Evolutionary conservation across 2,797 vertebrate species (phyloP).

Genomic region (Orestias chungarensis): DNA sequence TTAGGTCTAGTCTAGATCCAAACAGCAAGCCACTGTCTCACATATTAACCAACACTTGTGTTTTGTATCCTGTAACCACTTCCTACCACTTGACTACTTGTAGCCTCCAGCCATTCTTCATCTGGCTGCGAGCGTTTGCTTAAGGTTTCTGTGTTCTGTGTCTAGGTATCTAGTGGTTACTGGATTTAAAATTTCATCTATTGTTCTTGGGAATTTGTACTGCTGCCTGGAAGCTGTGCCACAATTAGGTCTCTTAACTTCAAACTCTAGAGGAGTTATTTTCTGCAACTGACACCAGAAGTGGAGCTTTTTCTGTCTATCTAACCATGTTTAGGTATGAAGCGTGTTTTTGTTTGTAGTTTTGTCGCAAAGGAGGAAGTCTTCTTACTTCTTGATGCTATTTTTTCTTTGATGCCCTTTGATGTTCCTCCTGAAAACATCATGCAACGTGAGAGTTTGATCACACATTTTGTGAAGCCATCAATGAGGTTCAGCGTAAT

Average conservation of each 20-base stretch:
- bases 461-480: not conserved
- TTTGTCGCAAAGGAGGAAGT: not conserved
- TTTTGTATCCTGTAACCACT: not conserved
- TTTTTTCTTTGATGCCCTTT: constrained; percentile 7
- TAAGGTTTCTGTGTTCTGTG: not conserved
- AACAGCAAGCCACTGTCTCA: not conserved
- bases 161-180: not conserved
- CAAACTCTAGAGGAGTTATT: not conserved
- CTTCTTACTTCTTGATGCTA: not conserved
- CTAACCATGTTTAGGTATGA: not conserved
- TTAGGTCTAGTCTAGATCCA: not conserved
- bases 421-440: not conserved
- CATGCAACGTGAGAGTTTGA: not conserved
- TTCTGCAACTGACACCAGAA: not conserved
- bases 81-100: not conserved
- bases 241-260: not conserved
- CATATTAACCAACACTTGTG: not conserved
- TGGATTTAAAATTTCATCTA: constrained; percentile 4
- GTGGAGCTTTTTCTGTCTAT: not conserved
- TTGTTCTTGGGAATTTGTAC: constrained; percentile 1
- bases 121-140: not conserved
- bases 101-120: not conserved
- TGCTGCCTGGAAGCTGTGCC: constrained; percentile 24
- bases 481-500: not conserved
- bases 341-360: constrained; percentile 1